A percentile compares a stretch with the other conserved stretches of the same genome.
These are phyloP conservation scores for Leptura quadrifasciata DNA, from an alignment of 2,888 invertebrate species.

Conservation along the genomic window DNA sequence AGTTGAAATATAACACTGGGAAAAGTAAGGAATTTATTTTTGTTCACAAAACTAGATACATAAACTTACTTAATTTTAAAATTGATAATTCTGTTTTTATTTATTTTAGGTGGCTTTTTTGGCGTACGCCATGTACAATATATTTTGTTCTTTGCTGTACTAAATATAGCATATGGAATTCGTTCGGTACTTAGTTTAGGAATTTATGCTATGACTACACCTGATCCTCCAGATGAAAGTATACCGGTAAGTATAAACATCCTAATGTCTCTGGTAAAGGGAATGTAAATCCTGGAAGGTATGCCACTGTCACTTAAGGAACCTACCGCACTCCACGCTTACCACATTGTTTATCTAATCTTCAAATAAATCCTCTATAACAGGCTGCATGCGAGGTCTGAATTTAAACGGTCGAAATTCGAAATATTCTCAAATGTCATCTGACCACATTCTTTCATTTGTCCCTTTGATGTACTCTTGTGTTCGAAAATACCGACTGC, in stretches of 20 bases:
- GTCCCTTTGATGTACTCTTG: too few relatives aligned
- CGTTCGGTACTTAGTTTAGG: slow-evolving; percentile 53
- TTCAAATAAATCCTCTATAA: too few relatives aligned
- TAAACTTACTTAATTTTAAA: neutral
- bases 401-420: too few relatives aligned
- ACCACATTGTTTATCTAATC: too few relatives aligned
- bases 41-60: too few relatives aligned
- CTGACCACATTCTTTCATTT: too few relatives aligned
- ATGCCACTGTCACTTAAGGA: too few relatives aligned
- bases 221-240: slow-evolving; percentile 35
- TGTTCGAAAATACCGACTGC: too few relatives aligned
- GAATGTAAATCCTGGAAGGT: too few relatives aligned
- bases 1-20: neutral
- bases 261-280: neutral
- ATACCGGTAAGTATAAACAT: slow-evolving; percentile 53
- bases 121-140: slow-evolving; percentile 52
- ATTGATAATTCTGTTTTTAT: neutral
- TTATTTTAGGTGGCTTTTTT: slow-evolving; percentile 45
- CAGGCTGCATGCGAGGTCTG: too few relatives aligned
- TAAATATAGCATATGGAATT: slow-evolving; percentile 54
- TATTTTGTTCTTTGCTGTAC: slow-evolving; percentile 47
- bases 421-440: too few relatives aligned
- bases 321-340: too few relatives aligned
- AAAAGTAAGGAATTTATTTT: neutral
- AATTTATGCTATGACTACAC: slow-evolving; percentile 50